These are phyloP conservation scores for Actinopyga echinites DNA, from an alignment of 53 echinoderm and acorn worm genomes.

Conservation along the genomic window DNA sequence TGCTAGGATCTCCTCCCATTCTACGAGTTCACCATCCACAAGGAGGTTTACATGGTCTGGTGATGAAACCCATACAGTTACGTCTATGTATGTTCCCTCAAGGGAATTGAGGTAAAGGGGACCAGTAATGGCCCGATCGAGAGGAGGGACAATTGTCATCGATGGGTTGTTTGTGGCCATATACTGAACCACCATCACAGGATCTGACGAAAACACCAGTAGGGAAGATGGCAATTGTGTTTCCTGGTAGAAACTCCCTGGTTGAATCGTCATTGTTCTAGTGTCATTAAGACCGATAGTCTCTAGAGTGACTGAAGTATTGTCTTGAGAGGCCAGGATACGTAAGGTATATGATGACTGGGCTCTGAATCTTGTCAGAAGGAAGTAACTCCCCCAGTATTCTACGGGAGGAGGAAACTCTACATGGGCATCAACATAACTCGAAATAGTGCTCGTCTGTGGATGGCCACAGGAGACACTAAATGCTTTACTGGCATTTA, in stretches of 20 bases:
- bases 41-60: neutral
- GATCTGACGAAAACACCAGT: neutral
- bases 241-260: neutral
- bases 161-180: neutral
- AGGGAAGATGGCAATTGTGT: neutral
- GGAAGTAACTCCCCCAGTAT: neutral
- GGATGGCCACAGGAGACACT: neutral
- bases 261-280: neutral
- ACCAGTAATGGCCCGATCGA: neutral
- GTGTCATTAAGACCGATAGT: slow-evolving; percentile 1
- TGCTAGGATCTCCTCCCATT: neutral
- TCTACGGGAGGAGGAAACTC: neutral
- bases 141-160: neutral
- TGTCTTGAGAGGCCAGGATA: neutral
- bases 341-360: neutral
- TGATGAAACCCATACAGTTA: slow-evolving; percentile 1
- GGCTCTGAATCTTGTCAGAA: neutral
- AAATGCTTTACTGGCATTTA: neutral
- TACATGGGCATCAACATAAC: neutral
- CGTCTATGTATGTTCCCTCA: neutral
- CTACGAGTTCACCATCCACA: neutral
- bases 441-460: neutral
- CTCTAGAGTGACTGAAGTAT: neutral
- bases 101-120: neutral
- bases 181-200: slow-evolving; percentile 6